These are phyloP conservation scores for Saccostrea glomerata DNA, from an alignment of 1,140 invertebrate genomes.

Conservation along the genomic window DNA sequence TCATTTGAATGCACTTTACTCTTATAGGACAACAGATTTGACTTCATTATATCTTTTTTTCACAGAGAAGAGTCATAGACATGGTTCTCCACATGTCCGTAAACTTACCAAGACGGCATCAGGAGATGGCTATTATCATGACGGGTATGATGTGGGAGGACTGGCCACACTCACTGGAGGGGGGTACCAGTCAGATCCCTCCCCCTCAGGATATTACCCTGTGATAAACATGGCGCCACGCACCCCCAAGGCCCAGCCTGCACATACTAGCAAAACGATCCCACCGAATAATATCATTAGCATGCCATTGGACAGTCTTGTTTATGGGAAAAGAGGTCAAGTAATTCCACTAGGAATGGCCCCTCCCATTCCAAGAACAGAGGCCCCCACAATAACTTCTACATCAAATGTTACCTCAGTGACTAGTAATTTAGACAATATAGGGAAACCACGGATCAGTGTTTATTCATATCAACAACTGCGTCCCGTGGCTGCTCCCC, in stretches of 20 bases:
- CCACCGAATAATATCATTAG: constrained; percentile 44
- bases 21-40: too few species aligned
- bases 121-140: constrained; percentile 24
- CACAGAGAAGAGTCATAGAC: neutral
- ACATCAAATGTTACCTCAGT: constrained; percentile 38
- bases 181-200: constrained; percentile 48
- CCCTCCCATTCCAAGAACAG: constrained; percentile 37
- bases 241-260: constrained; percentile 40
- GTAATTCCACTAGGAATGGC: constrained; percentile 44
- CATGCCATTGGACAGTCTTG: constrained; percentile 40
- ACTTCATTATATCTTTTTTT: too few species aligned
- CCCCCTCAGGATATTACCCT: constrained; percentile 35
- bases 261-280: constrained; percentile 42
- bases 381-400: constrained; percentile 32
- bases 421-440: constrained; percentile 18
- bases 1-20: too few species aligned
- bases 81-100: constrained; percentile 12
- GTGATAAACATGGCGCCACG: constrained; percentile 37
- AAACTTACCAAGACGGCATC: neutral
- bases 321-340: constrained; percentile 19
- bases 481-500: constrained; percentile 3
- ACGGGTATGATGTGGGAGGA: constrained; percentile 23
- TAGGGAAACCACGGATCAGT: constrained; percentile 28
- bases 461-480: neutral
- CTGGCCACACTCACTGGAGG: constrained; percentile 25